phyloP scores from a whole-genome alignment of 2,113 vertebrate species.

The Phrynosoma platyrhinos region DNA sequence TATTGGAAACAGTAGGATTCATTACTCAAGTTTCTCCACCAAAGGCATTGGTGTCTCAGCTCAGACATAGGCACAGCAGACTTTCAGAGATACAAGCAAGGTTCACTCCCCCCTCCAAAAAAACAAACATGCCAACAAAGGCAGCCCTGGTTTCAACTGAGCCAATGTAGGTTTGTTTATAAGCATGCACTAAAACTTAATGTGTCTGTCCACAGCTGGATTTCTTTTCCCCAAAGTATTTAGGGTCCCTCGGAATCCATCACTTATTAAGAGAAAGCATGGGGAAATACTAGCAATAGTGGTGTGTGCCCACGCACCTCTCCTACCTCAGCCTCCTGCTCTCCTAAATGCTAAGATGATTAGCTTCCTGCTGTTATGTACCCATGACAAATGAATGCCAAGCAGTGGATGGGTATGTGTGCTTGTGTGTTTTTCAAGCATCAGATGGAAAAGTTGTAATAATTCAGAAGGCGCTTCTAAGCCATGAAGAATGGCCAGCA shows the following conservation, averaged over 20 bases:
- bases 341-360: constrained; percentile 18
- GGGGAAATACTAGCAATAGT: not conserved
- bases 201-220: not conserved
- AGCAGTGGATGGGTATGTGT: not conserved
- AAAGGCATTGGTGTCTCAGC: not conserved
- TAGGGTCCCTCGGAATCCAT: not conserved
- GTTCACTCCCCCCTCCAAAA: no score
- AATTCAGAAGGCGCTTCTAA: not conserved
- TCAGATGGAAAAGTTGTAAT: not conserved
- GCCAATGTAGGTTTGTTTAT: not conserved
- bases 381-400: constrained; percentile 13
- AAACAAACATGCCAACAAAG: no score
- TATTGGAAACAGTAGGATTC: not conserved
- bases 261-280: not conserved
- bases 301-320: not conserved
- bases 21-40: not conserved
- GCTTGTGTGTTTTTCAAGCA: not conserved
- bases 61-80: not conserved
- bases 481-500: not conserved
- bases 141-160: not conserved
- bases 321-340: constrained; percentile 21
- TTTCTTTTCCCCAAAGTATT: not conserved
- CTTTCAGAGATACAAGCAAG: not conserved
- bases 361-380: constrained; percentile 16
- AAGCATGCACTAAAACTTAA: not conserved